Evolutionary conservation across 1,140 invertebrate genomes (phyloP).

Genomic region (Steinernema khuongi): DNA sequence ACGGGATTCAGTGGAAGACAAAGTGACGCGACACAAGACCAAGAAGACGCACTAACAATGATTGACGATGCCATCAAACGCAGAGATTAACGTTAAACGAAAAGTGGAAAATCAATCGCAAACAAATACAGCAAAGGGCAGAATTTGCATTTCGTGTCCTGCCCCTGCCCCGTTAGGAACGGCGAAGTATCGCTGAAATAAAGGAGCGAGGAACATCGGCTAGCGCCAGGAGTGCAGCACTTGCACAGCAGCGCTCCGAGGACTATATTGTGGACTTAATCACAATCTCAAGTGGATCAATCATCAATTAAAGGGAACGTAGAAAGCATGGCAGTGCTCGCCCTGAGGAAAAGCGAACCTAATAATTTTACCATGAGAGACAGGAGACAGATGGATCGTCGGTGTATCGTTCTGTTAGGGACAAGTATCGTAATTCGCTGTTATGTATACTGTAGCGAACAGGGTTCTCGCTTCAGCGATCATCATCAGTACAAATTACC

Average conservation of each 20-base stretch:
- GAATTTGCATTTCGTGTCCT: neutral
- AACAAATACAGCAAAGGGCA: neutral
- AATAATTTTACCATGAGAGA: no score
- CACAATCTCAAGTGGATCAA: constrained; percentile 6
- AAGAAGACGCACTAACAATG: neutral
- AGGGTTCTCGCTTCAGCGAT: no score
- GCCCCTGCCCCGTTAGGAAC: neutral
- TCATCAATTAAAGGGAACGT: neutral
- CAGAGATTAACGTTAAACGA: constrained; percentile 9
- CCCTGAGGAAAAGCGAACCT: no score
- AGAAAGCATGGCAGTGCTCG: no score
- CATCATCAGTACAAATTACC: no score
- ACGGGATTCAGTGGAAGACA: neutral
- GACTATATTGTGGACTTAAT: neutral
- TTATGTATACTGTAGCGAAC: no score
- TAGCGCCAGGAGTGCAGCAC: no score
- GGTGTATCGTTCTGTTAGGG: no score
- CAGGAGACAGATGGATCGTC: no score
- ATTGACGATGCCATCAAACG: constrained; percentile 13
- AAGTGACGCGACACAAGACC: neutral
- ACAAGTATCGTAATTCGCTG: no score
- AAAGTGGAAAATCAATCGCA: neutral
- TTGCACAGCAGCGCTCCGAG: neutral
- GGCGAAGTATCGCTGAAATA: neutral
- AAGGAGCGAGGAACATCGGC: neutral